Conservation (phyloP, 37 sponge, comb jelly and placozoan genomes). For the Tethya wilhelma region DNA sequence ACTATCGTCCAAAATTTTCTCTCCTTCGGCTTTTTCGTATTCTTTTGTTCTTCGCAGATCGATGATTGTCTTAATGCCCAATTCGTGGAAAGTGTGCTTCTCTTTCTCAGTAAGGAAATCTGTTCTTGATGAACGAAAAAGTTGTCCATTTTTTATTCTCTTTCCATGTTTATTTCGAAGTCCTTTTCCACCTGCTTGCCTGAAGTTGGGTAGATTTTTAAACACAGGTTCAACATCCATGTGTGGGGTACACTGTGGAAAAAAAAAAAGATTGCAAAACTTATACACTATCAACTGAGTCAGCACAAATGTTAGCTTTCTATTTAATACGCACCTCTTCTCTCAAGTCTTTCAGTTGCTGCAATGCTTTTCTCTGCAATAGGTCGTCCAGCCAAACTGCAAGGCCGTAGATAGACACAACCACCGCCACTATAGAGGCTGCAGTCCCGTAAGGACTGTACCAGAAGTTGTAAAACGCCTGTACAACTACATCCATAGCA, state of each 20-base stretch:
- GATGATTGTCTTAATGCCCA: conserved; percentile 76
- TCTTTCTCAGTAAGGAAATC: conserved; percentile 76
- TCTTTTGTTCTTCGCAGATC: conserved; percentile 71
- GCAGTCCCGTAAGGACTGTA: not conserved
- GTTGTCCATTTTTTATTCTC: conserved; percentile 57
- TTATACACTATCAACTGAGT: not conserved
- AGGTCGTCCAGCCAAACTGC: not conserved
- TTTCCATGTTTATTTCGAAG: conserved; percentile 38
- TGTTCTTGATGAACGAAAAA: conserved; percentile 79
- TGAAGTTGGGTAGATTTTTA: conserved; percentile 81
- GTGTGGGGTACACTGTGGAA: not conserved
- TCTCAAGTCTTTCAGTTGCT: not conserved
- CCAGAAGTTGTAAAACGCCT: not conserved
- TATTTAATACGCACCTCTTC: not conserved
- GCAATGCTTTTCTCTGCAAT: not conserved
- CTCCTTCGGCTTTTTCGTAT: conserved; percentile 65
- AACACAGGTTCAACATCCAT: conserved; percentile 23
- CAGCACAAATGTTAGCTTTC: not conserved
- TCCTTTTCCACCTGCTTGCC: conserved; percentile 70
- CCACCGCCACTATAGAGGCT: not conserved
- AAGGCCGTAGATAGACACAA: not conserved
- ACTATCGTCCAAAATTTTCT: conserved; percentile 44
- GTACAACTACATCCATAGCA: not conserved
- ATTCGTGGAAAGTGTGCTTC: conserved; percentile 19
- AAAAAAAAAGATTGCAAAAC: not conserved